phyloP scores from a whole-genome alignment of 2,113 vertebrate genomes.

The Bettongia penicillata region DNA sequence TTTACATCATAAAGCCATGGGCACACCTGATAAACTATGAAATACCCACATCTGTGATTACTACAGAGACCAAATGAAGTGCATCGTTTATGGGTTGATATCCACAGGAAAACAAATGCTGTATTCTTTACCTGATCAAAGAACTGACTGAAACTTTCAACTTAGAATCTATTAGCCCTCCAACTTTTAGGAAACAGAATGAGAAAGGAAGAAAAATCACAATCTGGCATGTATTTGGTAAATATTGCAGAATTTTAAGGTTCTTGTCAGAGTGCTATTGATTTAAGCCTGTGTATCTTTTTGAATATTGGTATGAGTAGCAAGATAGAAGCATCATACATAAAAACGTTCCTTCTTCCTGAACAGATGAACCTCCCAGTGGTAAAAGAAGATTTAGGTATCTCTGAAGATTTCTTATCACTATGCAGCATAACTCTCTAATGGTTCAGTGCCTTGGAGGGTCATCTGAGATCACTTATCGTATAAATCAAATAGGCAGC shows the following conservation, averaged over 20 bases:
- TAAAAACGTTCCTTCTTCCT: constrained; percentile 79
- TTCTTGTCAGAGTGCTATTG: constrained; percentile 72
- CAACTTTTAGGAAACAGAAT: constrained; percentile 73
- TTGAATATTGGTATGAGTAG: constrained; percentile 80
- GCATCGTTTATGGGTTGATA: constrained; percentile 50
- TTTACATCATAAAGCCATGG: background rate
- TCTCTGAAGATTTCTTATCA: constrained; percentile 84
- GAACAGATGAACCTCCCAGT: constrained; percentile 77
- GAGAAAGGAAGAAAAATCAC: constrained; percentile 71
- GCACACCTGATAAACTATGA: constrained; percentile 31
- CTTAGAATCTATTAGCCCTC: constrained; percentile 67
- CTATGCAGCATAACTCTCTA: constrained; percentile 80
- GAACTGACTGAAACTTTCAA: constrained; percentile 74
- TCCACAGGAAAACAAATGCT: constrained; percentile 62
- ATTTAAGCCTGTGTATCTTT: constrained; percentile 80
- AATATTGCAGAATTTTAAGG: constrained; percentile 73
- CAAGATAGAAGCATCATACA: constrained; percentile 80
- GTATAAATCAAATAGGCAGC: constrained; percentile 82
- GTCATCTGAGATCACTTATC: constrained; percentile 81
- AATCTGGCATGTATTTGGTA: constrained; percentile 61
- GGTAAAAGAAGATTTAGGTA: constrained; percentile 82
- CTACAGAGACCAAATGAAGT: constrained; percentile 60
- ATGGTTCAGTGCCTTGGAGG: constrained; percentile 82
- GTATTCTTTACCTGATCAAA: constrained; percentile 65
- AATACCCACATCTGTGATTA: constrained; percentile 50